Evolutionary conservation across 2,888 invertebrate genomes (phyloP).

Genomic region (Lycaena phlaeas): DNA sequence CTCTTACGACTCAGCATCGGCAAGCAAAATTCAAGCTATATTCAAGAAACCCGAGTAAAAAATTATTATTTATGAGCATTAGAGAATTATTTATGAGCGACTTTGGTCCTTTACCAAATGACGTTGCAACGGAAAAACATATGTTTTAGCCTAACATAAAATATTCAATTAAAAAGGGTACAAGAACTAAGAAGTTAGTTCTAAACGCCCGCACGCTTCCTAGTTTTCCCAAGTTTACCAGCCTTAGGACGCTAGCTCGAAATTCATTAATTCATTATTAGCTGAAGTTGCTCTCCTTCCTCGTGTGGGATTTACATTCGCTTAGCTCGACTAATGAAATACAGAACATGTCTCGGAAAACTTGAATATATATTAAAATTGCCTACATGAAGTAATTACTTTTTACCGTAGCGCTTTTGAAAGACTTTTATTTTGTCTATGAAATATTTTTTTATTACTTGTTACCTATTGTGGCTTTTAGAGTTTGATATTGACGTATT

Average conservation of each 20-base stretch:
- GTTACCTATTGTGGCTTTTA: no score
- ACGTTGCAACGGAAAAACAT: no score
- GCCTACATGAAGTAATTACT: background rate
- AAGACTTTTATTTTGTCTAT: no score
- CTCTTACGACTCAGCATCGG: no score
- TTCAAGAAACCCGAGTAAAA: no score
- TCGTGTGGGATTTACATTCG: slow-evolving; percentile 23
- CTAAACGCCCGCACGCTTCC: background rate
- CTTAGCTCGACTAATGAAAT: slow-evolving; percentile 16
- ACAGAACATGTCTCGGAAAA: slow-evolving; percentile 4
- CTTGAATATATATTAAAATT: background rate
- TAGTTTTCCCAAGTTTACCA: slow-evolving; percentile 1
- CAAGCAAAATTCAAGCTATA: no score
- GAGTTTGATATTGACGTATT: no score
- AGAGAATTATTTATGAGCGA: no score
- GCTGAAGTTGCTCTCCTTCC: slow-evolving; percentile 24
- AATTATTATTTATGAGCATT: no score
- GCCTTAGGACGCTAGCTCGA: slow-evolving; percentile 23
- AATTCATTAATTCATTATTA: slow-evolving; percentile 60
- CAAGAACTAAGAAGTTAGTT: slow-evolving; percentile 2
- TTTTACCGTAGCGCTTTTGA: background rate
- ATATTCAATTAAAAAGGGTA: slow-evolving; percentile 4
- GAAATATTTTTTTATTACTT: no score
- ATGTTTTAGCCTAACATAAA: no score
- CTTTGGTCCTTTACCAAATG: no score